phyloP scores from a whole-genome alignment of 2,797 vertebrate species.

The Taeniopygia guttata region DNA sequence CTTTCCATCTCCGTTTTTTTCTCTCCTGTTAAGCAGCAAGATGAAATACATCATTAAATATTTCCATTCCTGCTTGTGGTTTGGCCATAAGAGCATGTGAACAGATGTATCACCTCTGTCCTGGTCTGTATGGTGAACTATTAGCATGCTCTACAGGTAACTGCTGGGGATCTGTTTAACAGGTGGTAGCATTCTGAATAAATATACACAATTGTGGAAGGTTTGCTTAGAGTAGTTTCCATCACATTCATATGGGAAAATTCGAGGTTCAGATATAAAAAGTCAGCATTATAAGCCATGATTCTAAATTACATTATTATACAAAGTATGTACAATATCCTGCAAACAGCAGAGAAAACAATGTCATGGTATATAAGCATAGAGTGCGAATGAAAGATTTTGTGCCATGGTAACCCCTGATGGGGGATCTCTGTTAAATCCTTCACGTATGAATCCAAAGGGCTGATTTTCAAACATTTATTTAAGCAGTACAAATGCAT shows the following conservation, averaged over 20 bases:
- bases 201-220: neutral
- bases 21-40: neutral
- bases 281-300: neutral
- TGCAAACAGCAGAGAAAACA: neutral
- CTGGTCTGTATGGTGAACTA: neutral
- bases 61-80: neutral
- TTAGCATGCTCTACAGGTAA: neutral
- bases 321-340: neutral
- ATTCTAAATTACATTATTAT: neutral
- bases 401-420: neutral
- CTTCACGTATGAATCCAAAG: neutral
- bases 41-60: neutral
- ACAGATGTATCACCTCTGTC: neutral
- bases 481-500: constrained; percentile 8
- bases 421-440: neutral
- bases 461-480: constrained; percentile 10
- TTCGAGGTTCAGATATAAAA: neutral
- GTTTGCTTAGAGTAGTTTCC: neutral
- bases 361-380: neutral
- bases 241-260: neutral
- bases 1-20: neutral
- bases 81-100: neutral
- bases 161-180: neutral
- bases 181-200: neutral
- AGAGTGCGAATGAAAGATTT: neutral